Evolutionary conservation across 2,113 vertebrate species (phyloP).

Genomic region (Dissostichus mawsoni): DNA sequence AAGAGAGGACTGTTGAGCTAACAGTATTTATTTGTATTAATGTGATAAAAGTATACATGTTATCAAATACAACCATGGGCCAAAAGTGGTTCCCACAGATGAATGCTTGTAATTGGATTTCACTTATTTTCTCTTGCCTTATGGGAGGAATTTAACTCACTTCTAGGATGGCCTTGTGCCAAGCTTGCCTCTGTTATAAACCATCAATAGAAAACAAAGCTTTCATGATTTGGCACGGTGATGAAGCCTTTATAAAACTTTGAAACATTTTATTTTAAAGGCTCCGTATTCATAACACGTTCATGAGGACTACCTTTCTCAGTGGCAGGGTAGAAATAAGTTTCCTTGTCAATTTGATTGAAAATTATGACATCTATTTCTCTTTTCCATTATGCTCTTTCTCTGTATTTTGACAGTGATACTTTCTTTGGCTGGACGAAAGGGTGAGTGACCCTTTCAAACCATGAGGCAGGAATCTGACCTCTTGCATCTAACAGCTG

Average conservation of each 20-base stretch:
- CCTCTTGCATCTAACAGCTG: neutral
- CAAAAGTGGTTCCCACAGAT: too few species aligned
- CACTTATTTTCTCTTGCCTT: neutral
- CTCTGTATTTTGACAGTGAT: neutral
- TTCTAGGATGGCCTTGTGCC: neutral
- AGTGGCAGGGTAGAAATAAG: neutral
- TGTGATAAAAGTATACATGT: neutral
- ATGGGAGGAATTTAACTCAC: neutral
- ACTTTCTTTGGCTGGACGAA: neutral
- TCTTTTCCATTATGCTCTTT: neutral
- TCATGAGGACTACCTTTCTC: neutral
- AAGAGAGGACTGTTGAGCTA: neutral
- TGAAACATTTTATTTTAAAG: neutral
- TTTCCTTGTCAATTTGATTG: neutral
- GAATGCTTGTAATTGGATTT: neutral
- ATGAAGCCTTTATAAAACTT: neutral
- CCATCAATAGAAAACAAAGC: constrained; percentile 10
- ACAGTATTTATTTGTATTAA: too few species aligned
- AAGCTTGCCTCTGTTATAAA: constrained; percentile 9
- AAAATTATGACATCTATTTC: neutral
- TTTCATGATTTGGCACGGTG: constrained; percentile 13
- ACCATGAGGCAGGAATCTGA: neutral
- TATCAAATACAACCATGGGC: neutral
- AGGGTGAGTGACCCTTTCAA: neutral
- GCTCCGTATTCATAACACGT: neutral